Conservation (phyloP, 2,113 vertebrate genomes). For the Nothobranchius kuhntae region DNA sequence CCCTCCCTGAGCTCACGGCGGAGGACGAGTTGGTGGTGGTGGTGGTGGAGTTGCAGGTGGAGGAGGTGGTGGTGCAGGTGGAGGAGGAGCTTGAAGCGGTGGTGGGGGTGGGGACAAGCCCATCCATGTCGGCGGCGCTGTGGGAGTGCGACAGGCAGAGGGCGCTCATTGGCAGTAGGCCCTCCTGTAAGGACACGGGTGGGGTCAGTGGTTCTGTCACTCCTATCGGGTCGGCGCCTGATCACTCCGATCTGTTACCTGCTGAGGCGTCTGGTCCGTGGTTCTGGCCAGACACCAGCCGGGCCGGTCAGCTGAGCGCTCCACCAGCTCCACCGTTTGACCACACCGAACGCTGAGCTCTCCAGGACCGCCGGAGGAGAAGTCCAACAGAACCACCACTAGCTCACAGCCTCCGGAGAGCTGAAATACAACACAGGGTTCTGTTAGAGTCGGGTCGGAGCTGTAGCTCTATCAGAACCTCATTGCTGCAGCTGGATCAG, state of each 20-base stretch:
- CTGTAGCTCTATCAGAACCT: too few species aligned
- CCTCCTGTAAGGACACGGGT: conserved; percentile 79
- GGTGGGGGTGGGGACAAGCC: conserved; percentile 81
- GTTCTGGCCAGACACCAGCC: conserved; percentile 94
- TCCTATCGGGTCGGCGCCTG: too few species aligned
- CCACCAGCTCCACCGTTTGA: conserved; percentile 96
- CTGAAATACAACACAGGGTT: conserved; percentile 65
- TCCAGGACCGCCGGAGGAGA: conserved; percentile 81
- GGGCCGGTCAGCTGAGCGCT: conserved; percentile 86
- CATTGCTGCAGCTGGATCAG: too few species aligned
- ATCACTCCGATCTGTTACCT: conserved; percentile 34
- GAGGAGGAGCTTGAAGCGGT: conserved; percentile 49
- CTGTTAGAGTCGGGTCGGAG: too few species aligned
- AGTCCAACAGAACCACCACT: conserved; percentile 94
- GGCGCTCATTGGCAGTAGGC: conserved; percentile 90
- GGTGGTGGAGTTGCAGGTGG: conserved; percentile 58
- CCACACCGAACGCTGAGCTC: conserved; percentile 94
- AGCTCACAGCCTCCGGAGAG: conserved; percentile 95
- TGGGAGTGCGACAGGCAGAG: conserved; percentile 95
- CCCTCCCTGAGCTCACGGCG: conserved; percentile 80
- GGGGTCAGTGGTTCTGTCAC: not conserved
- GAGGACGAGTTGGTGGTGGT: conserved; percentile 29
- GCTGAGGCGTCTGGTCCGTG: conserved; percentile 85
- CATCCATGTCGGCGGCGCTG: conserved; percentile 97
- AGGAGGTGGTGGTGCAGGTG: conserved; percentile 42